phyloP scores from a whole-genome alignment of 2,888 invertebrate species.

The Macrosoma leucophasiata region DNA sequence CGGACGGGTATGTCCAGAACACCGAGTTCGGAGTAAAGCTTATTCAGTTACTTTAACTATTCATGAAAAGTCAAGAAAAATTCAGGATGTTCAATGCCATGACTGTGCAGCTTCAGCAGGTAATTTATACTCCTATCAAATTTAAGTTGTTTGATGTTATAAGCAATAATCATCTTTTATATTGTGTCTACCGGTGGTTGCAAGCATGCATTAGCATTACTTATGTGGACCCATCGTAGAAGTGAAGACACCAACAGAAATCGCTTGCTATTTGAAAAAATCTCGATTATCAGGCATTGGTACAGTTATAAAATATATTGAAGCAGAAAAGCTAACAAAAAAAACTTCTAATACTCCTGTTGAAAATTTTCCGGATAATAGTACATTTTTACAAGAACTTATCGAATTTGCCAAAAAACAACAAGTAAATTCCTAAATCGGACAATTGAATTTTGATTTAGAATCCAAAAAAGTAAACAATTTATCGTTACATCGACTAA shows the following conservation, averaged over 20 bases:
- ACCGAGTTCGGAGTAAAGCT: slow-evolving; percentile 12
- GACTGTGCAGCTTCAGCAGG: slow-evolving; percentile 12
- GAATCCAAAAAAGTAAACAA: too few species aligned
- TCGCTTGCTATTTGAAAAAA: slow-evolving; percentile 10
- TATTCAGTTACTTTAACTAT: slow-evolving; percentile 13
- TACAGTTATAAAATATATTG: slow-evolving; percentile 13
- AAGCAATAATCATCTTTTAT: slow-evolving; percentile 10
- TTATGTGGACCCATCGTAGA: slow-evolving; percentile 11
- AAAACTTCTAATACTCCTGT: background rate
- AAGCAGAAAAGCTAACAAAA: too few species aligned
- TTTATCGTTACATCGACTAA: too few species aligned
- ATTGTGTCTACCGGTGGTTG: slow-evolving; percentile 9
- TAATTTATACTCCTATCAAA: slow-evolving; percentile 10
- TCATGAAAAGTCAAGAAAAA: slow-evolving; percentile 7
- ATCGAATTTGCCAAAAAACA: background rate
- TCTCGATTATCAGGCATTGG: slow-evolving; percentile 11
- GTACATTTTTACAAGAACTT: slow-evolving; percentile 3
- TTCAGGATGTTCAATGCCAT: slow-evolving; percentile 10
- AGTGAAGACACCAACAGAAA: slow-evolving; percentile 9
- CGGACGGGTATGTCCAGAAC: slow-evolving; percentile 12
- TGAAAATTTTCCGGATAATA: background rate
- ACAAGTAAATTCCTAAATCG: too few species aligned
- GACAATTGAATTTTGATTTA: too few species aligned
- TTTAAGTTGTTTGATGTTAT: slow-evolving; percentile 8
- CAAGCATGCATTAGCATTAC: slow-evolving; percentile 13